Evolutionary conservation across 2,797 vertebrate genomes (phyloP), one percentile per base, ranked within the genome.

Genomic region (Paedocypris micromegethes): DNA sequence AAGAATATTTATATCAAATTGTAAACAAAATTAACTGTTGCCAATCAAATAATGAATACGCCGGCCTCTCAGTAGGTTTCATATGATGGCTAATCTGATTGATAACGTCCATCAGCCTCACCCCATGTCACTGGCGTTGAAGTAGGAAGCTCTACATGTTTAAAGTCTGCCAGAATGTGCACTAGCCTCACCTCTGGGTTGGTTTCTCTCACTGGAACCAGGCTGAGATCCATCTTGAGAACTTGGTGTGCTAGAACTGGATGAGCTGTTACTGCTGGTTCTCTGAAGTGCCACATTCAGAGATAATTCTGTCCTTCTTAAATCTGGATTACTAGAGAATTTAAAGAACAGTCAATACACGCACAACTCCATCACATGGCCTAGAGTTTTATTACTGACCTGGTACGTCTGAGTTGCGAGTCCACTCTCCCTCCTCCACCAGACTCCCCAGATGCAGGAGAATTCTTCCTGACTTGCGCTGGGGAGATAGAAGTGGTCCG

Each of bases 401-500:
- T 98, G 78, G 92, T 88, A 66, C 92, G 87, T 70, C 93, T 91
- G 77, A 93, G 91, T 65, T 94, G 94, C 64, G 94, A 90, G 64
- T 91, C 91, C 9, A 91, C 75, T 51, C 91, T 54, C 90, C 91
- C 72, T 91, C 67, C 70, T 88, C 90, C 3, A 85, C 88, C 52
- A 91, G 83, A 88, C 57, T 92, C 93, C 66, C 93, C 94, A 0
- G 96, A 96, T 55, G 89, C 90, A 0, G 95, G 92, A 73, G 94
- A 98, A 80, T 93, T 94, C 88, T 97, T 98, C 83, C 95, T 92
- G 23, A 92, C 92, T 83, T 96, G 85, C 3, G 95, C 94, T 73
- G 96, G 94, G 68, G 95, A 98, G 84, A 98, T 97, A 77, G 95
- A 98, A 74, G 94, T 96, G 75, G 93, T 97, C 87, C 93, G 86